Percentiles rank a stretch among this genome's conserved stretches.
Conservation (phyloP, 2,797 vertebrate species). For the Enteromius viviparus region DNA sequence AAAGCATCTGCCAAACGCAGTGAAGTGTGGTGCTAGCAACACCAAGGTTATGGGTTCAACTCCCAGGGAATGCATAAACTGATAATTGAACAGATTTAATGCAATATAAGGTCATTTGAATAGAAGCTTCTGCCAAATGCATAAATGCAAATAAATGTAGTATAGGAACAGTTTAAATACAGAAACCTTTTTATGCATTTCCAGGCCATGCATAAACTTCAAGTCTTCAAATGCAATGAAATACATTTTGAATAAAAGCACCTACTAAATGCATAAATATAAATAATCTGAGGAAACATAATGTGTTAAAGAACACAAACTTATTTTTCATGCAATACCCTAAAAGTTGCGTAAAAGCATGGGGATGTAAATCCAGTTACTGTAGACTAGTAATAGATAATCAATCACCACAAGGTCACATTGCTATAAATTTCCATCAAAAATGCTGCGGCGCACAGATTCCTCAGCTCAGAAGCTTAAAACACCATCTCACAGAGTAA, state of each 20-base stretch:
- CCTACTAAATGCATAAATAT: not conserved
- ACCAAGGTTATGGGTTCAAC: not conserved
- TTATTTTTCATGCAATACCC: not conserved
- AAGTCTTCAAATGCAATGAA: not conserved
- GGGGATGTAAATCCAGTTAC: not conserved
- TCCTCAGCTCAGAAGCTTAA: not conserved
- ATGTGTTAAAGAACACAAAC: not conserved
- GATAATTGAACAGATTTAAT: not conserved
- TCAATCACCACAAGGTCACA: not conserved
- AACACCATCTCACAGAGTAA: conserved; percentile 5
- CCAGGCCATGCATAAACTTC: not conserved
- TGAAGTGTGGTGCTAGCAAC: not conserved
- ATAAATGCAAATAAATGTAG: not conserved
- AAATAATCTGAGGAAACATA: not conserved
- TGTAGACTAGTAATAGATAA: not conserved
- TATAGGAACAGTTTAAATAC: not conserved
- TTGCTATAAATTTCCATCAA: not conserved
- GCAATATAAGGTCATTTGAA: not conserved
- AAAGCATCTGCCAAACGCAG: not conserved
- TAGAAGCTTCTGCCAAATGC: not conserved
- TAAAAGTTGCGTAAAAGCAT: not conserved
- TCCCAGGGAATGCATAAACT: not conserved
- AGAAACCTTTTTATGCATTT: not conserved
- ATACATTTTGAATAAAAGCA: not conserved
- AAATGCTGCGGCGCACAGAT: not conserved